phyloP scores from a whole-genome alignment of 2,797 vertebrate species.

The Sciaenops ocellatus region DNA sequence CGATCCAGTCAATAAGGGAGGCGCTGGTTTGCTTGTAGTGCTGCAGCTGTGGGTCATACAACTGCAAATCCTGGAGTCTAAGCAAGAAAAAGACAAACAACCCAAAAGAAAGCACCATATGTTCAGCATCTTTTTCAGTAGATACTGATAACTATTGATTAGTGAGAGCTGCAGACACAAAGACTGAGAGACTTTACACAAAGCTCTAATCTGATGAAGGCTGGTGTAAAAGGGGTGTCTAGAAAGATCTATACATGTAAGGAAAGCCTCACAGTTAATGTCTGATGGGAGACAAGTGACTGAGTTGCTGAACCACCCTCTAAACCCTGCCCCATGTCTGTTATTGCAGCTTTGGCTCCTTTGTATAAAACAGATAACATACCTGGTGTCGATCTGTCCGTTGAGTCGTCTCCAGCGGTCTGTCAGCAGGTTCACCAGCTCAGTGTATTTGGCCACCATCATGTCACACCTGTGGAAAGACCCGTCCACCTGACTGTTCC shows the following conservation, averaged over 20 bases:
- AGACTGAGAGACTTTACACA: neutral
- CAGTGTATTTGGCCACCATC: constrained; percentile 90
- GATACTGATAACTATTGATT: neutral
- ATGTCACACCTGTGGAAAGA: constrained; percentile 89
- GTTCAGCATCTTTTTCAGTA: neutral
- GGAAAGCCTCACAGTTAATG: neutral
- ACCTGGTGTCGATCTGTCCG: constrained; percentile 94
- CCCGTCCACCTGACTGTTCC: constrained; percentile 88
- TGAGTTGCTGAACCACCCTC: neutral
- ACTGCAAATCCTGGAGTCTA: constrained; percentile 91
- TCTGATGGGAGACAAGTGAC: neutral
- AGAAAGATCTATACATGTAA: neutral
- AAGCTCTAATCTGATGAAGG: neutral
- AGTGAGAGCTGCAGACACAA: neutral
- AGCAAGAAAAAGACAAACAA: neutral
- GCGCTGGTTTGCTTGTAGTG: constrained; percentile 89
- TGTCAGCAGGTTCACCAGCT: constrained; percentile 89
- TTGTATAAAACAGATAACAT: constrained; percentile 14
- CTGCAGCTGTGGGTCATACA: constrained; percentile 90
- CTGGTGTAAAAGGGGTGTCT: neutral
- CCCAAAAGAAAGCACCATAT: neutral
- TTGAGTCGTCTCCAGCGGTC: constrained; percentile 94
- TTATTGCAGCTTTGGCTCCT: neutral
- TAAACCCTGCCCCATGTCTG: neutral
- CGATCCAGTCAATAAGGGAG: constrained; percentile 89